These are phyloP conservation scores for Aldabrachelys gigantea DNA, from an alignment of 2,113 vertebrate species.

Conservation along the genomic window DNA sequence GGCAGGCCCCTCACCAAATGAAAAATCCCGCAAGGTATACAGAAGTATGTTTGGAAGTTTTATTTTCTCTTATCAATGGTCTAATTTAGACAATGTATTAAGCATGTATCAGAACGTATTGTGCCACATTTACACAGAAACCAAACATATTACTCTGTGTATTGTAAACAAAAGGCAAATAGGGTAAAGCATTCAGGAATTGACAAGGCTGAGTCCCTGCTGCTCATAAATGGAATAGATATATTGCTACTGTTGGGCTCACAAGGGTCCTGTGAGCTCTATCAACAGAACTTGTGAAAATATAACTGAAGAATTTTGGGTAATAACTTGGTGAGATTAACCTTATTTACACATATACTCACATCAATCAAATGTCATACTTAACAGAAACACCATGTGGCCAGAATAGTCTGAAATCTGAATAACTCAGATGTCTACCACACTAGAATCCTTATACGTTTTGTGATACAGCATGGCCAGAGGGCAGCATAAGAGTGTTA, in stretches of 20 bases:
- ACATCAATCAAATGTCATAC: not conserved
- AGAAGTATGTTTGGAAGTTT: not conserved
- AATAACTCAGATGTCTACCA: not conserved
- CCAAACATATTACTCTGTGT: not conserved
- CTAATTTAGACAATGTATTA: not conserved
- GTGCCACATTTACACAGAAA: not conserved
- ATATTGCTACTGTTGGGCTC: accelerated
- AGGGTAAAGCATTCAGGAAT: accelerated
- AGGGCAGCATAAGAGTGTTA: too few relatives aligned
- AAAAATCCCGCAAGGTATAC: conserved; percentile 26
- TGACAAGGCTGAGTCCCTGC: not conserved
- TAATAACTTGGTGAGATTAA: not conserved
- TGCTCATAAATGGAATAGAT: not conserved
- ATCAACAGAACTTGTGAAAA: not conserved
- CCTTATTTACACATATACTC: not conserved
- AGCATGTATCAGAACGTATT: not conserved
- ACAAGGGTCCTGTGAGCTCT: not conserved
- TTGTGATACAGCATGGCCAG: too few relatives aligned
- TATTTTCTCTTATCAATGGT: not conserved
- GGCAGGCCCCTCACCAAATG: not conserved
- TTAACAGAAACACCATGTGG: accelerated
- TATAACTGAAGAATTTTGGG: accelerated
- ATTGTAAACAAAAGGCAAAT: not conserved
- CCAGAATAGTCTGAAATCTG: not conserved
- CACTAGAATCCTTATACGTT: not conserved